Evolutionary conservation across 2,888 invertebrate species (phyloP), one percentile per base, ranked within the genome.

Genomic region (Ochropleura plecta): DNA sequence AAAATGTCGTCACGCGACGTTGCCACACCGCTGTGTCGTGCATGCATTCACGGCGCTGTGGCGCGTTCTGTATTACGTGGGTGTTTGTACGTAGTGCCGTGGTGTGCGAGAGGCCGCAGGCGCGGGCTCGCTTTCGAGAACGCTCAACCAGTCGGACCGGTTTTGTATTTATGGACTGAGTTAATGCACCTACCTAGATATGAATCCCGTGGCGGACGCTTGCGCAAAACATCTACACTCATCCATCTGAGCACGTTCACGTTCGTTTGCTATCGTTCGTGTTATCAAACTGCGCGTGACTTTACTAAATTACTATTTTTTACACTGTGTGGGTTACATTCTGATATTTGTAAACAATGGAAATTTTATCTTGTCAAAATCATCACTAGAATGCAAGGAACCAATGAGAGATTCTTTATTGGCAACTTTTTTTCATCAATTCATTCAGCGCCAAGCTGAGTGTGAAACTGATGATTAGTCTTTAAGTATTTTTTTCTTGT

Each of bases 1-100:
- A 96, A 96, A 96, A 96, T 97, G 97, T 96, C 97, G 97, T 97
- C 97, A 97, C 95, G 95, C 96, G 95, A 94, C 95, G 97, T 96
- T 97, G 97, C 97, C 96, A 93, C 92, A 91, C 95, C 94, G 95
- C 83, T 86, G 86, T 91, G 91, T 94, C 93, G 94, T 94, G 94
- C 93, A 93, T 95, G 94, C 95, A 95, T 94, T 94, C 94, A 94
- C 94, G 89, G 92, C 88, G 91, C 91, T 88, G 88, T 86, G 89
- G 89, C 91, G 93, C 94, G 93, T 92, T 93, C 66, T 90, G 91
- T 91, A 90, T 93, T 94, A 94, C 95, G 95, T 96, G 95, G 95
- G 95, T 93, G 95, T 95, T 89, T 88, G 94, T 94, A 91, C 91
- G 95, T 91, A 91, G 92, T 85, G 89, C 86, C 89, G 87, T 88